Evolutionary conservation across 1,140 invertebrate genomes (phyloP).

Genomic region (Zaprionus kolodkinae): DNA sequence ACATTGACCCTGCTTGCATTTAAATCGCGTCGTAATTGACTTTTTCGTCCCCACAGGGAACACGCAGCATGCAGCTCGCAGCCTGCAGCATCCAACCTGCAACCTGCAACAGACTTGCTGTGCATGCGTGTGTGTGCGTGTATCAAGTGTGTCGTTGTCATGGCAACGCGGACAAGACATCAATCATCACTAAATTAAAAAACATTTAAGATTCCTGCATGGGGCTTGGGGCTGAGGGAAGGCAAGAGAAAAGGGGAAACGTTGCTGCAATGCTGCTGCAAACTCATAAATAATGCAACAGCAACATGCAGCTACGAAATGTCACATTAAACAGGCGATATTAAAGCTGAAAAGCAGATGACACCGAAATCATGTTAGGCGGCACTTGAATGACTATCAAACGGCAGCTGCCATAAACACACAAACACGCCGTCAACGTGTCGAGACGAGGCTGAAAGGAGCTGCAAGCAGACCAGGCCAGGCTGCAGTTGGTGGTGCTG

Average conservation of each 20-base stretch:
- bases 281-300: conserved; percentile 78
- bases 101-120: background rate
- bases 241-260: conserved; percentile 28
- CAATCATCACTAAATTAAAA: conserved; percentile 83
- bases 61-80: conserved; percentile 4
- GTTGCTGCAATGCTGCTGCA: conserved; percentile 17
- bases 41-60: conserved; percentile 70
- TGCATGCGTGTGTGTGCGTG: conserved; percentile 40
- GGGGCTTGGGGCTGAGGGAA: background rate
- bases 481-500: conserved; percentile 19
- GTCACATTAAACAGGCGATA: conserved; percentile 82
- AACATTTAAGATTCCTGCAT: conserved; percentile 76
- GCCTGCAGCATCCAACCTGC: conserved; percentile 10
- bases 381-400: conserved; percentile 83
- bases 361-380: conserved; percentile 82
- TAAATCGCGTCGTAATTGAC: conserved; percentile 78
- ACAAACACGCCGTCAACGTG: conserved; percentile 67
- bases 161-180: conserved; percentile 76
- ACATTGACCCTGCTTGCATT: conserved; percentile 76
- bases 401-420: conserved; percentile 82
- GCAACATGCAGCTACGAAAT: conserved; percentile 61
- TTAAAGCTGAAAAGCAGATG: conserved; percentile 83
- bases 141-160: conserved; percentile 75
- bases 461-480: conserved; percentile 13
- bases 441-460: conserved; percentile 39